These are phyloP conservation scores for Chrysogorgia sp. DNA, from an alignment of 92 coral and sea anemone genomes.

Conservation along the genomic window DNA sequence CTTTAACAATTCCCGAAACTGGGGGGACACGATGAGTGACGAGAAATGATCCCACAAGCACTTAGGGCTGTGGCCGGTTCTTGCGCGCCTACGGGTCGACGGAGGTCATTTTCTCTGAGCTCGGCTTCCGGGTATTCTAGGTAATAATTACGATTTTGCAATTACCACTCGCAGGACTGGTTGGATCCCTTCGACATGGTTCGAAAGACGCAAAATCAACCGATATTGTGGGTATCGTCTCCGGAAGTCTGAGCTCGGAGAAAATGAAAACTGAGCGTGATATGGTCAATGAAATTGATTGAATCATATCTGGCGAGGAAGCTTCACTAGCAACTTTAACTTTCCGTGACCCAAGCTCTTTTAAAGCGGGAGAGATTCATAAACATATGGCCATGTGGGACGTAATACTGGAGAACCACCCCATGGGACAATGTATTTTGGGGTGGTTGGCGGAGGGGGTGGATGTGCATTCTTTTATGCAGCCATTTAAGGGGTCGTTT, in stretches of 20 bases:
- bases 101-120: slow-evolving; percentile 8
- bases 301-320: slow-evolving; percentile 1
- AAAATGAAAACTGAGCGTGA: not conserved
- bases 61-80: slow-evolving; percentile 3
- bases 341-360: slow-evolving; percentile 14
- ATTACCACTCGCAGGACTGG: not conserved
- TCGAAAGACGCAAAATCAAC: not conserved
- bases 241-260: no score
- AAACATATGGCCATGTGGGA: slow-evolving; percentile 6
- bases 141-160: not conserved
- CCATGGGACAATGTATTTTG: no score
- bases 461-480: no score
- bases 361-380: slow-evolving; percentile 17
- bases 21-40: not conserved
- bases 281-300: not conserved
- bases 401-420: not conserved
- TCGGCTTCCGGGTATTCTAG: not conserved
- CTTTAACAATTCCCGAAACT: not conserved
- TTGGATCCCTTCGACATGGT: slow-evolving; percentile 3
- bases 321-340: not conserved
- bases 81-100: slow-evolving; percentile 5
- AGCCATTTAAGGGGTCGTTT: no score
- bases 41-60: slow-evolving; percentile 19
- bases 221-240: not conserved
- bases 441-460: no score